Evolutionary conservation across 2,888 invertebrate species (phyloP), one percentile per base, ranked within the genome.

Genomic region (Xestoiulus laeticollis): DNA sequence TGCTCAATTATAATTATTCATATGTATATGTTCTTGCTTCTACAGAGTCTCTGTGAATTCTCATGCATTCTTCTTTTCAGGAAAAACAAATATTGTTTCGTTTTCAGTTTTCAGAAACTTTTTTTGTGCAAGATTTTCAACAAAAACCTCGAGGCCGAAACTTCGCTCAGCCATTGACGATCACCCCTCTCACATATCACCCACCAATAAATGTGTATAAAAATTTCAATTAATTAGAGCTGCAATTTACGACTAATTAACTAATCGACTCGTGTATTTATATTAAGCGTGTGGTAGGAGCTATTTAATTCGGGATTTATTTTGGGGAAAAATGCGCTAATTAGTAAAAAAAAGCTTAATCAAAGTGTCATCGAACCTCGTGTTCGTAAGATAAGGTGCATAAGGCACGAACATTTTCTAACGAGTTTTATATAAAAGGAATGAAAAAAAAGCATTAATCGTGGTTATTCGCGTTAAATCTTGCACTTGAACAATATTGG

Each of bases 151-250:
- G 59, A 59, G n/a, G 59, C 59, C 59, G 59, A 59, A 59, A 59
- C 59, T 59, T 19, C 59, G 59, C 59, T 59, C 59, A 59, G 59
- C 59, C 59, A 59, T 59, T 59, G 59, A 59, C 59, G 59, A 59
- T 59, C 59, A 59, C 59, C 59, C n/a, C 59, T n/a, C 59, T 59
- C 59, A 59, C 59, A 59, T 59, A 59, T 59, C 59, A 59, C 59
- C 59, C 59, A 59, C 59, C 59, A 59, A n/a, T 59, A 59, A 59
- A 59, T 59, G 59, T 59, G 59, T 59, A 59, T 59, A 59, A 59
- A 48, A 59, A 59, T 59, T 16, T n/a, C 1, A 59, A 59, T n/a
- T 59, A 59, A 59, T 19, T 59, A 6, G n/a, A 59, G 59, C 59
- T 59, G 59, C 59, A 59, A 59, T 59, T 59, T n/a, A 59, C 59